Evolutionary conservation across 1,140 invertebrate species (phyloP).

Genomic region (Drosophila ironensis): DNA sequence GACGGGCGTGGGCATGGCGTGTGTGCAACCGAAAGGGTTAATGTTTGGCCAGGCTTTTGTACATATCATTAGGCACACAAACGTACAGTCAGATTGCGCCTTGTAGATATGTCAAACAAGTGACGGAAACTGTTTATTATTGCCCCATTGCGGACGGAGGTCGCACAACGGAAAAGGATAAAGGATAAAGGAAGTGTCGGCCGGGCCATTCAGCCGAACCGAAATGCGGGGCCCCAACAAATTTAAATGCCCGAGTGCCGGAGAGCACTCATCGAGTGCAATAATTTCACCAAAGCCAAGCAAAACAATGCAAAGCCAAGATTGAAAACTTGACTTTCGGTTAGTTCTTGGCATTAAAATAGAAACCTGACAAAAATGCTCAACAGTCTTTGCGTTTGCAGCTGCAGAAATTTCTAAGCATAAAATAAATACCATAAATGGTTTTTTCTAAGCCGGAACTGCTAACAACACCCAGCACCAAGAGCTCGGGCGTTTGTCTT

Average conservation of each 20-base stretch:
- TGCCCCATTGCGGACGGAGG: conserved; percentile 48
- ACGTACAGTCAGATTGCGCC: conserved; percentile 49
- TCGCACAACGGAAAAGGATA: conserved; percentile 66
- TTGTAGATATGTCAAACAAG: conserved; percentile 71
- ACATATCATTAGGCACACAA: conserved; percentile 74
- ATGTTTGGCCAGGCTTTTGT: conserved; percentile 61
- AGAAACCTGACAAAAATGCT: conserved; percentile 40
- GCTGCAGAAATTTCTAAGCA: conserved; percentile 2
- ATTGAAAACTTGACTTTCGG: too few relatives aligned
- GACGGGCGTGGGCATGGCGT: too few relatives aligned
- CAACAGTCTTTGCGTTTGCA: conserved; percentile 27
- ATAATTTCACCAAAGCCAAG: conserved; percentile 8
- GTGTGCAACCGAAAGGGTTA: too few relatives aligned
- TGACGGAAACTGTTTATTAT: conserved; percentile 80
- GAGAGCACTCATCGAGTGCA: background rate
- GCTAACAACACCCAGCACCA: conserved; percentile 26
- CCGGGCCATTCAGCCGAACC: background rate
- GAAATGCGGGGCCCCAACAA: conserved; percentile 15
- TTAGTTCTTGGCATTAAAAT: conserved; percentile 27
- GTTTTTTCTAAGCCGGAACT: conserved; percentile 39
- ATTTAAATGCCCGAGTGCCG: conserved; percentile 4
- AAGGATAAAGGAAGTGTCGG: conserved; percentile 70
- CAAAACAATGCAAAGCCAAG: too few relatives aligned
- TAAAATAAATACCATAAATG: conserved; percentile 42
- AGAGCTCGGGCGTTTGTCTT: conserved; percentile 38